Evolutionary conservation across 2,797 vertebrate species (phyloP), one percentile per base, ranked within the genome.

Genomic region (Trachops cirrhosus): DNA sequence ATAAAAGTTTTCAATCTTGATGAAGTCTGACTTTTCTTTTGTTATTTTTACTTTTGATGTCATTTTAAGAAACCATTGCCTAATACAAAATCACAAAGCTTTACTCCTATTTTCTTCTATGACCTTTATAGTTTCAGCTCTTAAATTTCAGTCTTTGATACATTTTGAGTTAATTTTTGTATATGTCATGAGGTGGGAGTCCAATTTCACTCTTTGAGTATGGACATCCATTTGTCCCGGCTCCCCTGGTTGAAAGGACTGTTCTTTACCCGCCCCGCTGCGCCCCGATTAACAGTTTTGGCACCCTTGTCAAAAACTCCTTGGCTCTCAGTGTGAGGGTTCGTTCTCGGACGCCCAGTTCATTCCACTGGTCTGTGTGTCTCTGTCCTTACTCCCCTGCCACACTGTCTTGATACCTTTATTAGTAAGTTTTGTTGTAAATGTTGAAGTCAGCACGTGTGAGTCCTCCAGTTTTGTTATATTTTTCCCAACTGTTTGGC

Each of bases 401-500:
- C 62, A 68, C 75, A 14, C 44, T 39, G 46, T 41, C 50, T 88
- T 48, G 37, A 18, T 79, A 59, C 44, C 37, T 18, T 26, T n/a
- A 26, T 26, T 59, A 10, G 26, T 59, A 26, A 80, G 41, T 50
- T 74, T 87, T 91, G 11, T 37, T 34, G 11, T 74, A 48, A 50
- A 39, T 91, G 94, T 89, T 68, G 12, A 96, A 96, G 52, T 70
- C 7, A 50, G 15, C 6, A 93, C 68, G 19, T 67, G 19, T 83
- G 79, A 86, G 46, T 74, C 75, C 39, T 57, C 77, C 34, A 67
- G 34, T 80, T 92, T 57, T 71, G 10, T 48, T 80, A 62, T 75
- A n/a, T 90, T 88, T 95, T 84, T 86, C 48, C 80, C 85, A 83
- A 52, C 57, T 24, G 34, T 92, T 78, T 86, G 78, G 62, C 74